A percentile compares a stretch with the other conserved stretches of the same genome.
phyloP scores from a whole-genome alignment of 53 echinoderm and acorn worm genomes.

The Luidia sarsii region DNA sequence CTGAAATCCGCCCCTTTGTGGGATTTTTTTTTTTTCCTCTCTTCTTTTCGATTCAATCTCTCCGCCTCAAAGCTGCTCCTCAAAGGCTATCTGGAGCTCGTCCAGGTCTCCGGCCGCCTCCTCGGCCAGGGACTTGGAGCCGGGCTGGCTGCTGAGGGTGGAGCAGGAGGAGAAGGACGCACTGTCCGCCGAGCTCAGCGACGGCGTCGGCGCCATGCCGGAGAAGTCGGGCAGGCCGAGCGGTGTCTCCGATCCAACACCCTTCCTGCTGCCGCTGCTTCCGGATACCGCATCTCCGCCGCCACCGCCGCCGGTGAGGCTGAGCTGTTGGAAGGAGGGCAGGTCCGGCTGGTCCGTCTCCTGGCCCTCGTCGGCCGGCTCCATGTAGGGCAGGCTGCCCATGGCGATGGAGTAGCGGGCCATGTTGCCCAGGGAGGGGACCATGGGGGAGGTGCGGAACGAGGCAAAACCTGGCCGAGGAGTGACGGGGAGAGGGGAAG shows the following conservation, averaged over 20 bases:
- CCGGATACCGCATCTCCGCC: too few relatives aligned
- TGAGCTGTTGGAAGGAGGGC: constrained; percentile 42
- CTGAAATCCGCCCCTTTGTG: too few relatives aligned
- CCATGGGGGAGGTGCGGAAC: constrained; percentile 55
- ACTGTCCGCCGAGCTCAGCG: constrained; percentile 33
- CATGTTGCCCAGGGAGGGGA: constrained; percentile 39
- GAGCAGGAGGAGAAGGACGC: too few relatives aligned
- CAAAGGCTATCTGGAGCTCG: constrained; percentile 68
- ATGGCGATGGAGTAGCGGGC: constrained; percentile 62
- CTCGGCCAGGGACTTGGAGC: constrained; percentile 26
- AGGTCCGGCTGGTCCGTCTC: background rate
- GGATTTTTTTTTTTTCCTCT: too few relatives aligned
- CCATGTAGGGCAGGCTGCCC: constrained; percentile 57
- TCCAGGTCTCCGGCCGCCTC: constrained; percentile 37
- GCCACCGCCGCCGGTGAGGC: background rate
- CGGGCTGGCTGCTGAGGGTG: constrained; percentile 3
- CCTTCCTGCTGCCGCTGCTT: background rate
- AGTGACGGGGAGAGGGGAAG: too few relatives aligned
- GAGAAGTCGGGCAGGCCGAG: constrained; percentile 16
- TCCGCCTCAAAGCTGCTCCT: constrained; percentile 60
- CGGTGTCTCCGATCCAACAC: background rate
- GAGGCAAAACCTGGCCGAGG: constrained; percentile 61
- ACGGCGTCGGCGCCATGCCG: constrained; percentile 28
- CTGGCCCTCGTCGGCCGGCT: background rate
- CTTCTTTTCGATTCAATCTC: too few relatives aligned